Percentiles rank a stretch among this genome's conserved stretches.
phyloP scores from a whole-genome alignment of 92 coral and sea anemone genomes.

The Palythoa heliodiscus region DNA sequence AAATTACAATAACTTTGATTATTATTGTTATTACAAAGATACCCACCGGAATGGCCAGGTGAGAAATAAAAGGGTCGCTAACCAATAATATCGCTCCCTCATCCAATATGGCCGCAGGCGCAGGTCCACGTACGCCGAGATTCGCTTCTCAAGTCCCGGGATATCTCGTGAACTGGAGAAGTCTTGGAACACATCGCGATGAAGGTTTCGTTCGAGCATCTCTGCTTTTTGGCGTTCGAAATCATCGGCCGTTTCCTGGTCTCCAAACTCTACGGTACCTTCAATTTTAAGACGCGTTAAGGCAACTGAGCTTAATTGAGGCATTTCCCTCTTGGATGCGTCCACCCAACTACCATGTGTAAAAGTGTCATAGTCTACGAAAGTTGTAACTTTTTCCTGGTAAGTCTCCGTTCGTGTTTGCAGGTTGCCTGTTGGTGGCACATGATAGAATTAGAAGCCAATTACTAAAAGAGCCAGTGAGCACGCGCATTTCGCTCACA shows the following conservation, averaged over 20 bases:
- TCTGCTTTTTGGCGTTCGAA: constrained; percentile 53
- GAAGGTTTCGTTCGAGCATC: constrained; percentile 62
- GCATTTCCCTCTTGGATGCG: constrained; percentile 75
- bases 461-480: not conserved
- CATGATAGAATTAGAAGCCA: not conserved
- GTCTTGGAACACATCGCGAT: constrained; percentile 65
- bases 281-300: constrained; percentile 75
- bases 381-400: constrained; percentile 62
- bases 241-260: constrained; percentile 67
- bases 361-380: constrained; percentile 55
- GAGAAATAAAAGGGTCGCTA: constrained; percentile 61
- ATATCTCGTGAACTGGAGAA: constrained; percentile 51
- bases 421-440: constrained; percentile 26
- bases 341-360: constrained; percentile 72
- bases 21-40: not conserved
- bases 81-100: constrained; percentile 61
- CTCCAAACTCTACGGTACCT: constrained; percentile 62
- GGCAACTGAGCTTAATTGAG: constrained; percentile 51
- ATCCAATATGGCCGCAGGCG: constrained; percentile 67
- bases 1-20: no score
- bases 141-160: constrained; percentile 71
- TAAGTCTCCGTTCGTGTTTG: constrained; percentile 77
- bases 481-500: no score
- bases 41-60: constrained; percentile 67
- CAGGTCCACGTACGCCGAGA: constrained; percentile 67